Evolutionary conservation across 1,140 invertebrate genomes (phyloP).

Genomic region (Pararge aegeria): DNA sequence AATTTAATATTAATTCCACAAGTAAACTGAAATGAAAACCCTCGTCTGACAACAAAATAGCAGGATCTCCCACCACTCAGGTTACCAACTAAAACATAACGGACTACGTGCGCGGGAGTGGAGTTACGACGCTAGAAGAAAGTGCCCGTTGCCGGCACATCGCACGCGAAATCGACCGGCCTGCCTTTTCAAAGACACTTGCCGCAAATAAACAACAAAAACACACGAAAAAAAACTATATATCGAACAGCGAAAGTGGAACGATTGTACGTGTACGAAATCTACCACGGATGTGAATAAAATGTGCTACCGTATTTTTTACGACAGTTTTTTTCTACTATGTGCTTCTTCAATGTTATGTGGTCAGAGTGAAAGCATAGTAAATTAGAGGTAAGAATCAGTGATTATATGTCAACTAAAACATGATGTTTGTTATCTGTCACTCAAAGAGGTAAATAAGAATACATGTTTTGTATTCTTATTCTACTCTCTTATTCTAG

Average conservation of each 20-base stretch:
- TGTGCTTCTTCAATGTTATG: background rate
- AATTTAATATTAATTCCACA: too few species aligned
- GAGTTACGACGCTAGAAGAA: slow-evolving; percentile 37
- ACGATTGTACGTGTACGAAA: background rate
- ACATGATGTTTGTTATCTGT: too few species aligned
- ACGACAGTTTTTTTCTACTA: background rate
- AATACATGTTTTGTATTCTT: too few species aligned
- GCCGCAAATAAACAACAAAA: slow-evolving; percentile 11
- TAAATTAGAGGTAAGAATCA: slow-evolving; percentile 9
- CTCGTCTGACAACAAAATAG: background rate
- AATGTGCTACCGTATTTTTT: slow-evolving; percentile 1
- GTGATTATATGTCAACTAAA: background rate
- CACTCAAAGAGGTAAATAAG: too few species aligned
- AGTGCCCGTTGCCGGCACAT: slow-evolving; percentile 32
- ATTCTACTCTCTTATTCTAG: too few species aligned
- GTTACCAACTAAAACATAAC: slow-evolving; percentile 17
- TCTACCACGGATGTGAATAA: background rate
- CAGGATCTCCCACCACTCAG: slow-evolving; percentile 37
- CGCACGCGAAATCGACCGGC: slow-evolving; percentile 15
- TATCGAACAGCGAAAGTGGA: slow-evolving; percentile 7
- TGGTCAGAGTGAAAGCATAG: slow-evolving; percentile 22
- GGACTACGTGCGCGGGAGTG: slow-evolving; percentile 38
- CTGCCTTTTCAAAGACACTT: slow-evolving; percentile 1
- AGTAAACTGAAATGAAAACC: background rate
- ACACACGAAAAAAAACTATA: background rate